Conservation (phyloP, 1,140 invertebrate genomes). For the Drosophila ogumai region DNA sequence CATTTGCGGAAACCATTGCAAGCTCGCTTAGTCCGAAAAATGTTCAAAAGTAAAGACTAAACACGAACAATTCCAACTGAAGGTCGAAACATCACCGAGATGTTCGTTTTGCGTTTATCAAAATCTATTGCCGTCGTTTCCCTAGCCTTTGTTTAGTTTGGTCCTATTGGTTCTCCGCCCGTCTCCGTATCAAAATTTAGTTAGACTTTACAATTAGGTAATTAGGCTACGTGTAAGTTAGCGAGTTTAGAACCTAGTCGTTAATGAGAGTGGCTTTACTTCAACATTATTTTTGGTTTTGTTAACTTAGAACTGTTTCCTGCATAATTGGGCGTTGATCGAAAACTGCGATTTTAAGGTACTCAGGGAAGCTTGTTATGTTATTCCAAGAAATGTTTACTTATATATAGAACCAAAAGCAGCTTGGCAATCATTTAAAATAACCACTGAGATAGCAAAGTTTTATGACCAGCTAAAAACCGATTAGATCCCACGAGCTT, state of each 20-base stretch:
- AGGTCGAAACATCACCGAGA: conserved; percentile 9
- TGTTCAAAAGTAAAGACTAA: conserved; percentile 16
- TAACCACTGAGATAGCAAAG: conserved; percentile 17
- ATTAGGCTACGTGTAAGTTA: conserved; percentile 49
- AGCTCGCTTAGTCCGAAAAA: conserved; percentile 70
- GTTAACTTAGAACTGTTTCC: conserved; percentile 78
- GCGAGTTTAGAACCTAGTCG: conserved; percentile 55
- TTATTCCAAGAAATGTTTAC: not conserved
- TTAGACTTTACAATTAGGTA: conserved; percentile 65
- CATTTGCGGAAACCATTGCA: conserved; percentile 76
- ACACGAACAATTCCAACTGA: conserved; percentile 31
- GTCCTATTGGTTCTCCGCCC: conserved; percentile 72
- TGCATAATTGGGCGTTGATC: conserved; percentile 35
- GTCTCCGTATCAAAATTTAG: conserved; percentile 51
- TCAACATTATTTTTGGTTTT: conserved; percentile 41
- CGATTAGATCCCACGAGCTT: conserved; percentile 24
- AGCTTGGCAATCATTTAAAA: conserved; percentile 8
- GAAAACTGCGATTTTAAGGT: conserved; percentile 54
- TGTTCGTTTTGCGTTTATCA: conserved; percentile 40
- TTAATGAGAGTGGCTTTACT: conserved; percentile 24
- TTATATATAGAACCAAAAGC: conserved; percentile 6
- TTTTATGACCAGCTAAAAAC: conserved; percentile 12
- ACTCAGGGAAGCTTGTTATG: not conserved
- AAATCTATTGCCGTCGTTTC: conserved; percentile 59
- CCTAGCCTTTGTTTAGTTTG: conserved; percentile 62